Base-by-base conservation (phyloP, 2,113 vertebrate genomes). In the Chitala chitala region DNA sequence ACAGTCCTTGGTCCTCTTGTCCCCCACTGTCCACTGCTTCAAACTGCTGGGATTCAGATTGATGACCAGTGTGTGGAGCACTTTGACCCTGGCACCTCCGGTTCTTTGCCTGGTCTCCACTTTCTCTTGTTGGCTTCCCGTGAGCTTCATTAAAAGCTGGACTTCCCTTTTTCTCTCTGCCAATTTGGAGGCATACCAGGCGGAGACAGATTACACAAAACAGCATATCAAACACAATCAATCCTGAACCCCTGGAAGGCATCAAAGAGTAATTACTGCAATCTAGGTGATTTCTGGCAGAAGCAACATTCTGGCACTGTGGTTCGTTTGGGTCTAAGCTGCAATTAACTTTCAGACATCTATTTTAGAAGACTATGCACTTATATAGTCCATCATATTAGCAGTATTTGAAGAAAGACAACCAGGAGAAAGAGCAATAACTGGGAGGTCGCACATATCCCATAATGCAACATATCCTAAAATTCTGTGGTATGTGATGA, bases 201-300 rank as follows among this genome's bases (percentile, higher is more conserved):
- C 86, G 83, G 85, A 90, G 89, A 89, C 83, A 87, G 86, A 89
- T 88, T 88, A 88, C 86, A 88, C 78, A 74, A 82, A 88, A 78
- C 85, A 76, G 81, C 85, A 82, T 88, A 86, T 89, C 89, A 89
- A 86, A 85, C 74, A 78, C 79, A 84, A 91, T 91, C 89, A 85
- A 91, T 89, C 88, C 86, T 86, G 77, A 79, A 81, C 79, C 84
- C 83, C 88, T 88, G 86, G 84, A 89, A 87, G 89, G 82, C 86
- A 86, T 89, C 88, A 78, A 82, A 89, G 88, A 90, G 86, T 89
- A 87, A 89, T 89, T 88, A 88, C 86, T 72, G 80, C 82, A 82
- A 84, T 84, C 79, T 82, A 80, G 80, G 80, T 82, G 85, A 81
- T 80, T 83, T 80, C 78, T 75, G 75, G 77, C 82, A 71, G 77